A percentile compares a stretch with the other conserved stretches of the same genome.
These are phyloP conservation scores for Bombyx huttoni DNA, from an alignment of 2,888 invertebrate species.

Conservation along the genomic window DNA sequence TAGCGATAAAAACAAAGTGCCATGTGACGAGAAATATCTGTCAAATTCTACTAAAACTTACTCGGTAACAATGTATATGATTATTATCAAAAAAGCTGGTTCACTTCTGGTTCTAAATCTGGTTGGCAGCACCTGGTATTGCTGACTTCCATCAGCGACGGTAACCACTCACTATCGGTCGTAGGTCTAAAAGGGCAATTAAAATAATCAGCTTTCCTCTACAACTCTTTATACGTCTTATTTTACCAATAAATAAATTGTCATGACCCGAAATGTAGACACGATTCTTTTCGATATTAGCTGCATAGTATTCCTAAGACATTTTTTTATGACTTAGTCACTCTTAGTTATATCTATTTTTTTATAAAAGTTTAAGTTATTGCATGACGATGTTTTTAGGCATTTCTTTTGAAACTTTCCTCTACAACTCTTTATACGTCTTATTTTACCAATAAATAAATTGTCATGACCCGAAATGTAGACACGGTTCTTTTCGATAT, in stretches of 20 bases:
- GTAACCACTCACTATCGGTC: too few species aligned
- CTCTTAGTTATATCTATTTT: background rate
- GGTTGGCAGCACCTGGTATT: too few species aligned
- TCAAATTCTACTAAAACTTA: conserved; percentile 31
- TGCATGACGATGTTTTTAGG: background rate
- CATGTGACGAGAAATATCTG: conserved; percentile 64
- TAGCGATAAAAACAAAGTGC: conserved; percentile 53
- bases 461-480: background rate
- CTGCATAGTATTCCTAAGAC: background rate
- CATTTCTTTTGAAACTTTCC: too few species aligned
- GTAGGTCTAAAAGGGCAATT: too few species aligned
- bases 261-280: background rate
- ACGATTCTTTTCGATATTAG: background rate
- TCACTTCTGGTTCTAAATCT: too few species aligned
- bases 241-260: background rate
- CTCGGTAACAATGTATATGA: conserved; percentile 12
- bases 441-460: background rate
- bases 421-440: too few species aligned
- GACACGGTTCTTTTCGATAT: background rate
- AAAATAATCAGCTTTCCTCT: too few species aligned
- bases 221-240: too few species aligned
- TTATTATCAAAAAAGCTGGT: too few species aligned
- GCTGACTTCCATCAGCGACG: too few species aligned
- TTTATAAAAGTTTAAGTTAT: background rate
- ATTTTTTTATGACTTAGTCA: background rate